Evolutionary conservation across 1,140 invertebrate genomes (phyloP), one percentile per base, ranked within the genome.

Genomic region (Drosophila tsacasi): DNA sequence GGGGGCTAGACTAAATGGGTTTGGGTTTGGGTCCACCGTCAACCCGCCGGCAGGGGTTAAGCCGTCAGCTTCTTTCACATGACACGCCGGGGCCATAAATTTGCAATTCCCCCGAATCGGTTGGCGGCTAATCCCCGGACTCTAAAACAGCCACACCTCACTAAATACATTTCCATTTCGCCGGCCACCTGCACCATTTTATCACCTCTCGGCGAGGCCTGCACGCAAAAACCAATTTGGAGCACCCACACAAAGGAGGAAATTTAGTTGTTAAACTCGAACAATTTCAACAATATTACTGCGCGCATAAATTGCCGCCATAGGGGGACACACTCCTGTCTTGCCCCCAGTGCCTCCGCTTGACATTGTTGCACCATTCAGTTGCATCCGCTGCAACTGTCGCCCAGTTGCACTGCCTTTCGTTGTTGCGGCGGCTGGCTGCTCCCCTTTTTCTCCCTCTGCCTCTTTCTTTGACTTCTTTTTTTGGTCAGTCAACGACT

Each of bases 241-340:
- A 82, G 78, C 81, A 85, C 75, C 63, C 69, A 79, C 79, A 81
- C 78, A 65, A 60, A 66, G 81, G 76, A 63, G 83, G 44, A 83
- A 87, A 87, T 89, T 87, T 87, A 87, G 84, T 87, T 87, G 84
- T 87, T 87, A 83, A 87, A 89, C 80, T 87, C 84, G 64, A 83
- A 79, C 84, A 87, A 87, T 87, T 86, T 89, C 77, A 61, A 81
- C 84, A 87, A 87, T 89, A 87, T 83, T 87, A 83, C 59, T 76
- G 84, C 69, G 80, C 84, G 80, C 84, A 87, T 87, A 87, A 87
- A 86, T 86, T 86, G 83, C 69, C 42, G 69, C 81, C 69, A 74
- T 72, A 49, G 52, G 44, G 62, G 72, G 54, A 76, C 76, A 64
- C 44, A 79, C 74, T 39, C 12, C 46, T 27, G 37, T 57, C 35